Percentiles rank a stretch among this genome's conserved stretches.
Conservation (phyloP, 2,797 vertebrate species). For the Scolopax rusticola region DNA sequence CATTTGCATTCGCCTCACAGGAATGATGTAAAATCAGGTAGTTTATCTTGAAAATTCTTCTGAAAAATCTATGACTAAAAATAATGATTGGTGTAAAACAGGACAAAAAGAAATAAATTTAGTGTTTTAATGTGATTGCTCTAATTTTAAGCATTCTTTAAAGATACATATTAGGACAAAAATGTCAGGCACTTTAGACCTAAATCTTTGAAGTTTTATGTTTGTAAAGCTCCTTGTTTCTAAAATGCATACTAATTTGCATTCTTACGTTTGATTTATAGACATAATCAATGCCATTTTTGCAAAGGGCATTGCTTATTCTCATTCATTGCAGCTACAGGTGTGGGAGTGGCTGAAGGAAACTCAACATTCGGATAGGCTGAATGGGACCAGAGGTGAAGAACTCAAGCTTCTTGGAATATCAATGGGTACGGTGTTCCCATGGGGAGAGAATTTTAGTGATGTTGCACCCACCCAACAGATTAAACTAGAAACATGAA, state of each 20-base stretch:
- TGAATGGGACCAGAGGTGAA: background rate
- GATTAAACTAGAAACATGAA: constrained; percentile 27
- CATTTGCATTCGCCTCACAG: background rate
- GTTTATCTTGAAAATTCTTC: background rate
- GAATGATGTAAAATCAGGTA: background rate
- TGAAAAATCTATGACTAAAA: background rate
- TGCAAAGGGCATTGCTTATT: background rate
- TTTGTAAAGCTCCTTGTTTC: background rate
- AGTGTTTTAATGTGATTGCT: background rate
- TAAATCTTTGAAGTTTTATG: background rate
- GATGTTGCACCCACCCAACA: constrained; percentile 18
- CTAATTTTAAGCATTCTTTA: background rate
- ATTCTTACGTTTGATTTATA: background rate
- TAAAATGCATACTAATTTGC: background rate
- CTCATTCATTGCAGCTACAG: background rate
- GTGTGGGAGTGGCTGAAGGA: background rate
- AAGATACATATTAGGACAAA: background rate
- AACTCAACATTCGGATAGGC: background rate
- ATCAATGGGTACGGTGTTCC: background rate
- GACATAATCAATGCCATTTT: background rate
- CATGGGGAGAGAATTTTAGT: background rate
- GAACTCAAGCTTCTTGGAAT: background rate
- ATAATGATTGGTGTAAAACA: background rate
- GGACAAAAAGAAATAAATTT: background rate
- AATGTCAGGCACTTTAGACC: background rate